A percentile compares a stretch with the other conserved stretches of the same genome.
These are phyloP conservation scores for Ranitomeya variabilis DNA, from an alignment of 2,113 vertebrate species.

Conservation along the genomic window DNA sequence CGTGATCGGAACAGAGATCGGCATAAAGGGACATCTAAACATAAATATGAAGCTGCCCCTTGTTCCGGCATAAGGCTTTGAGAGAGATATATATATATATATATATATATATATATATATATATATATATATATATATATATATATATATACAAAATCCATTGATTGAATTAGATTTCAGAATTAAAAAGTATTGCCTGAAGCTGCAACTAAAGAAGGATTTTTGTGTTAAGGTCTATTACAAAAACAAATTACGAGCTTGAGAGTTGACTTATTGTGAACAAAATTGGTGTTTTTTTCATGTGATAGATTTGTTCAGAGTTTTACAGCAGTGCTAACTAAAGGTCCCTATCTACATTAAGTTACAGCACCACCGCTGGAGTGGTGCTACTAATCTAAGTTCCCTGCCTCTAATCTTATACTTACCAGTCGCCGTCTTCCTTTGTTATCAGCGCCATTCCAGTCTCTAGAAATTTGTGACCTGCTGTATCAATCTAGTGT, in stretches of 20 bases:
- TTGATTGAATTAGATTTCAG: constrained; percentile 10
- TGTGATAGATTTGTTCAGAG: not conserved
- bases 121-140: too few species aligned
- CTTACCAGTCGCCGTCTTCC: too few species aligned
- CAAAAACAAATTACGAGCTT: not conserved
- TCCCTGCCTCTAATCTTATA: too few species aligned
- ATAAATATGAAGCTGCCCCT: not conserved
- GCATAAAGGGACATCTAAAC: constrained; percentile 16
- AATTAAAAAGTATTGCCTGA: not conserved
- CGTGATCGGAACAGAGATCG: constrained; percentile 8
- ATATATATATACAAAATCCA: constrained; percentile 2
- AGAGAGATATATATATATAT: too few species aligned
- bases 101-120: too few species aligned
- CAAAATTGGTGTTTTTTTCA: not conserved
- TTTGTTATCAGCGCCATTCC: too few species aligned
- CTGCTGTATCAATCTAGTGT: too few species aligned
- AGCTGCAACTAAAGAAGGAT: not conserved
- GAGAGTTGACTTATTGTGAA: not conserved
- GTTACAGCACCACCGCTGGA: too few species aligned
- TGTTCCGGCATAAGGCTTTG: not conserved
- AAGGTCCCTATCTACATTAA: too few species aligned
- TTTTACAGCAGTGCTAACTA: not conserved
- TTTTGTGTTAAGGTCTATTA: not conserved
- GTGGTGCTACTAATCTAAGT: too few species aligned
- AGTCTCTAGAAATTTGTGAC: too few species aligned